These are phyloP conservation scores for Cylindroiulus punctatus DNA, from an alignment of 2,888 invertebrate genomes.

Conservation along the genomic window DNA sequence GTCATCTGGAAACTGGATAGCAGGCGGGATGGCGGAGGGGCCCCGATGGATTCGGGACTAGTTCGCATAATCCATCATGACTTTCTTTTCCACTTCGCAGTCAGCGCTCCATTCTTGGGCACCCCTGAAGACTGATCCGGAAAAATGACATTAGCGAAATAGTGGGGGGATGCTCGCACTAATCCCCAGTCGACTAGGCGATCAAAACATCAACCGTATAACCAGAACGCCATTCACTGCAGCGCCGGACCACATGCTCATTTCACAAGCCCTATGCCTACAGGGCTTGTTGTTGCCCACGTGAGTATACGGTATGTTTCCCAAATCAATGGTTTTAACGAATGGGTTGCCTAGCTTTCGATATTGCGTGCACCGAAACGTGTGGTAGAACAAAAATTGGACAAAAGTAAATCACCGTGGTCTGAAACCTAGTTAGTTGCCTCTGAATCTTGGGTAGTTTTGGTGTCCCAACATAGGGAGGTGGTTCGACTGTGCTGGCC, in stretches of 20 bases:
- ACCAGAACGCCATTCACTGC: not conserved
- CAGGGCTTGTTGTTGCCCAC: not conserved
- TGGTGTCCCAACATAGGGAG: not conserved
- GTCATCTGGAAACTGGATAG: not conserved
- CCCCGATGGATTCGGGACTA: not conserved
- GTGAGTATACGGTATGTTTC: not conserved
- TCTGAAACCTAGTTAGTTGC: not conserved
- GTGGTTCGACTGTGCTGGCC: not conserved
- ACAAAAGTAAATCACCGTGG: not conserved
- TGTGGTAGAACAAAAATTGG: not conserved
- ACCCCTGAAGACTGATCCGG: not conserved
- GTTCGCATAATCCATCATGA: conserved; percentile 38
- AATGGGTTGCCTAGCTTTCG: not conserved
- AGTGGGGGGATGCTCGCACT: not conserved
- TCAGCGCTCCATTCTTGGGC: not conserved
- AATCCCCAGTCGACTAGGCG: not conserved
- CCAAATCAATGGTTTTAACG: not conserved
- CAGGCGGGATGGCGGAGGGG: not conserved
- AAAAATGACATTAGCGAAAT: not conserved
- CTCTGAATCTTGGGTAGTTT: not conserved
- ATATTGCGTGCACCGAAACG: not conserved
- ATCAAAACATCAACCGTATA: not conserved
- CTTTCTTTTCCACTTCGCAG: conserved; percentile 26
- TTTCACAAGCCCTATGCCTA: not conserved
- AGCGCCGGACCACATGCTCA: not conserved